Evolutionary conservation across 2,797 vertebrate species (phyloP), one percentile per base, ranked within the genome.

Genomic region (Distichodus sexfasciatus): DNA sequence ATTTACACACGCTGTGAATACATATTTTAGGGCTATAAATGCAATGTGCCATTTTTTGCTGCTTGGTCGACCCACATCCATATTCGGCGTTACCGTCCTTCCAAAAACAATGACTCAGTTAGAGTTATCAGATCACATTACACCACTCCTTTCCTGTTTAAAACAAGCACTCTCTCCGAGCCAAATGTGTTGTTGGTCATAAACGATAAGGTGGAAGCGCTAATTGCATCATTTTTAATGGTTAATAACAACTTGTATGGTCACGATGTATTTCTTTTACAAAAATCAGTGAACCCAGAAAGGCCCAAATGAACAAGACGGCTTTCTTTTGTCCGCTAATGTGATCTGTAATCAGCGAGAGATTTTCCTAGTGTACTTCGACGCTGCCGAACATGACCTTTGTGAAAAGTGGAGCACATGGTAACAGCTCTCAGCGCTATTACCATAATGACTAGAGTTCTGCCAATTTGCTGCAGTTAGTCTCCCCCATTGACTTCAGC

Each of bases 121-220:
- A 38, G 11, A 64, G 28, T 75, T 75, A 66, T 69, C 71, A 40
- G 8, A 40, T 62, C 29, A 47, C 51, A 60, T 63, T 41, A 68
- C 53, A 40, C 40, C 48, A n/a, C 60, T 69, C 47, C 23, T 58
- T 74, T 79, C 71, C 77, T 74, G 77, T 73, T 73, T 51, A 7
- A 53, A 19, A 48, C 58, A 59, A 38, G n/a, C n/a, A 75, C 19
- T 33, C 36, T 50, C 35, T 3, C 29, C 53, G n/a, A 44, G 23
- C 40, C 47, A 59, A 71, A 63, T 33, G 51, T 28, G 29, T 28
- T 5, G 15, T 15, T 33, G 36, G 15, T 23, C 36, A 9, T 40
- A 19, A 24, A 14, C 14, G 41, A 28, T 17, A 6, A 36, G 24
- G 1, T 29, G 24, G 28, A 17, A 11, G 43, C 9, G 35, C 38